phyloP scores from a whole-genome alignment of 2,113 vertebrate species.

The Heterotilapia buettikoferi region DNA sequence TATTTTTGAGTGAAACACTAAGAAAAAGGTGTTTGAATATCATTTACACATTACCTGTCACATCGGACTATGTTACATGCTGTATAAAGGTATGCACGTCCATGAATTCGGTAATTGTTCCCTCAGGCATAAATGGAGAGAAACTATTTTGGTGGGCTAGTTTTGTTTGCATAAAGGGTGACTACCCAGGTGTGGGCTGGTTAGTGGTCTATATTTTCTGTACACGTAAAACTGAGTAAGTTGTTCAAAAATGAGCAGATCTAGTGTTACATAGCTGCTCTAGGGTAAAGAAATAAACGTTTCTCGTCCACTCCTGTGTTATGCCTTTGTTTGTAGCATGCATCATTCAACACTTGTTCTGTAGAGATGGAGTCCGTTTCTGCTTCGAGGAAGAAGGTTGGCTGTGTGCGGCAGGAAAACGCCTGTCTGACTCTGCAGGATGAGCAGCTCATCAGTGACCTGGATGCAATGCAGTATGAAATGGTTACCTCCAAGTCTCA shows the following conservation, averaged over 20 bases:
- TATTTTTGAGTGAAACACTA: neutral
- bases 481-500: constrained; percentile 71
- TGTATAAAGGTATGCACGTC: neutral
- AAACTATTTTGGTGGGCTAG: neutral
- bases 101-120: neutral
- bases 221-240: neutral
- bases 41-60: neutral
- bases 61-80: neutral
- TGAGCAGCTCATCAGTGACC: constrained; percentile 71
- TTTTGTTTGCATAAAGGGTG: neutral
- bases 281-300: neutral
- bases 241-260: neutral
- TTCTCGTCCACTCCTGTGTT: neutral
- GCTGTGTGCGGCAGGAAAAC: constrained; percentile 79
- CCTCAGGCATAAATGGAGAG: neutral
- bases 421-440: constrained; percentile 77
- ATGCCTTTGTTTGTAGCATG: neutral
- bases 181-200: neutral
- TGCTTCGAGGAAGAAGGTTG: constrained; percentile 68
- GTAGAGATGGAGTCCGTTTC: constrained; percentile 68
- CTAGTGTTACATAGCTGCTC: rapidly evolving
- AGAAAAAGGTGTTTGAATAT: neutral
- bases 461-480: constrained; percentile 78
- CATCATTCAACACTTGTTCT: neutral
- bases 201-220: neutral